A percentile compares a stretch with the other conserved stretches of the same genome.
phyloP scores from a whole-genome alignment of 2,113 vertebrate genomes.

The Miniopterus natalensis region DNA sequence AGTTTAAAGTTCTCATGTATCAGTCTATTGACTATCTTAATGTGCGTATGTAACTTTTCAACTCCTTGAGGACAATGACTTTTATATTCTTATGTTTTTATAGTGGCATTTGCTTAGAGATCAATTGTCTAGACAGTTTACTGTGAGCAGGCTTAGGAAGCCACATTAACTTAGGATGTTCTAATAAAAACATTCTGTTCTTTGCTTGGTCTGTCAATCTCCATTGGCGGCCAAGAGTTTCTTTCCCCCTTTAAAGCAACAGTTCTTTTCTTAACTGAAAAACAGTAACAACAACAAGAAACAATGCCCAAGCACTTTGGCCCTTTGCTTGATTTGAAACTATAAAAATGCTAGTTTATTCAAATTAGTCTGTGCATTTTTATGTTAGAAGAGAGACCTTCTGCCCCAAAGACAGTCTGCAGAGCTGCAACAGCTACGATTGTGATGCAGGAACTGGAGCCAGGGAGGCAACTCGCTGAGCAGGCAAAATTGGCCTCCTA shows the following conservation, averaged over 20 bases:
- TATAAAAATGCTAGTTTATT: not conserved
- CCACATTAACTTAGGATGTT: conserved; percentile 35
- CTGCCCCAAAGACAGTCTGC: not conserved
- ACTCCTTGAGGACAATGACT: not conserved
- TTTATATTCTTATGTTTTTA: conserved; percentile 21
- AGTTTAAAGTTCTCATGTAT: not conserved
- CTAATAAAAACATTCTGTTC: conserved; percentile 67
- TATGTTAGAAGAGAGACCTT: not conserved
- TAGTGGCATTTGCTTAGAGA: conserved; percentile 44
- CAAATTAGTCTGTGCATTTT: not conserved
- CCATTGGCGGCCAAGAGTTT: conserved; percentile 10
- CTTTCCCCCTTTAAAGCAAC: conserved; percentile 17
- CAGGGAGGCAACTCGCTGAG: not conserved
- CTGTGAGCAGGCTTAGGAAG: conserved; percentile 40
- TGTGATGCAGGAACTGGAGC: not conserved
- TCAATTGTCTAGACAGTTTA: conserved; percentile 37
- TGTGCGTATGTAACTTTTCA: not conserved
- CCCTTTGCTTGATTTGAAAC: not conserved
- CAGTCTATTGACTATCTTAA: not conserved
- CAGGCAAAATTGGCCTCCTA: not conserved
- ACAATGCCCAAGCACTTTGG: not conserved
- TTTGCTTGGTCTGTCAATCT: conserved; percentile 52
- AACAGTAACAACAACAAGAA: not conserved
- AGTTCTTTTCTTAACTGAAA: not conserved
- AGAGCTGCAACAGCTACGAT: not conserved